These are phyloP conservation scores for Dermatophagoides farinae DNA, from an alignment of 1,140 invertebrate genomes.

Conservation along the genomic window DNA sequence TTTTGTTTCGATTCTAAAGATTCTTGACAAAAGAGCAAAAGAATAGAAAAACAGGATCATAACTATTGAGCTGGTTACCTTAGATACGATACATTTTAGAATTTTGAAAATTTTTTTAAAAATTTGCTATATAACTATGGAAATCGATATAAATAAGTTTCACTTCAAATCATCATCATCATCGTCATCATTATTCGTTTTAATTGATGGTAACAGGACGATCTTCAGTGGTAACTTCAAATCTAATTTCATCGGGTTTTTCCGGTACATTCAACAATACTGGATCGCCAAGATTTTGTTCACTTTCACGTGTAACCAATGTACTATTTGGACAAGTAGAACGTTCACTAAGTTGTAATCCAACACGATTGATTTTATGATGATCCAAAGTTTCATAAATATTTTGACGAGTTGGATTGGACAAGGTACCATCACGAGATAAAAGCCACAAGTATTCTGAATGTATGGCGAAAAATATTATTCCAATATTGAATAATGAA, in stretches of 20 bases:
- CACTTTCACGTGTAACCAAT: slow-evolving; percentile 8
- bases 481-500: not conserved
- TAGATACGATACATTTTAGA: too few species aligned
- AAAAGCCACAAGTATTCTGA: slow-evolving; percentile 17
- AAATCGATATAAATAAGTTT: slow-evolving; percentile 1
- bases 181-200: too few species aligned
- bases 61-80: too few species aligned
- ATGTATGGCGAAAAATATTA: not conserved
- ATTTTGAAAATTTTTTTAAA: not conserved
- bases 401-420: slow-evolving; percentile 17
- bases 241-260: too few species aligned
- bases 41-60: too few species aligned
- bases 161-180: not conserved
- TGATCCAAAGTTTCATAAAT: slow-evolving; percentile 16
- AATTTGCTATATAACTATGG: not conserved
- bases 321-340: slow-evolving; percentile 12
- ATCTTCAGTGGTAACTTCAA: too few species aligned
- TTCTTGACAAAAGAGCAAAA: too few species aligned
- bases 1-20: too few species aligned
- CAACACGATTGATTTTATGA: slow-evolving; percentile 15
- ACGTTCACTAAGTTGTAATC: slow-evolving; percentile 14
- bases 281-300: not conserved
- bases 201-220: too few species aligned
- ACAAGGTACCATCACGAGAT: slow-evolving; percentile 9
- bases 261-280: not conserved